Base-by-base conservation (phyloP, 2,113 vertebrate genomes). In the Aptenodytes patagonicus region DNA sequence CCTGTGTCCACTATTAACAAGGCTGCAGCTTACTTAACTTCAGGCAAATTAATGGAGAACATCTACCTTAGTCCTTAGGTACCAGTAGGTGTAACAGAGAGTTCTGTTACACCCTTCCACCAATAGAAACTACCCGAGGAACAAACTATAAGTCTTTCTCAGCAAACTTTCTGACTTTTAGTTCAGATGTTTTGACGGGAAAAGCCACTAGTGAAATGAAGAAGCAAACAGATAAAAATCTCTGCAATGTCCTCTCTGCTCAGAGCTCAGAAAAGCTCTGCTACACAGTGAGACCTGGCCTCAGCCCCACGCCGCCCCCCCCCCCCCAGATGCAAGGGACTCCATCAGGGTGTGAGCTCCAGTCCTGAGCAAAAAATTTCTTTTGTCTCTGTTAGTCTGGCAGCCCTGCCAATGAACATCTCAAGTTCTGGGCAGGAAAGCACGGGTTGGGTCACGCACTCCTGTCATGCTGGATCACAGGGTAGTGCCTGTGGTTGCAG, bases 261-360 rank as follows among this genome's bases (percentile, higher is more conserved):
- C 42, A 83, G 52, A 66, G 47, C 46, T 80, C 72, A 57, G 80
- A 80, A 86, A 83, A 76, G 20, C 28, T 94, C 60, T 93, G 73
- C 78, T 84, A 55, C 7, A 28, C 2, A 3, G n/a, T 25, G 49
- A 85, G 66, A 89, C n/a, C 34, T 73, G 58, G 52, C 0, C 0
- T 49, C 51, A 87, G 49, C 40, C 13, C 28, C 52, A 20, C 0
- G 0, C 15, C 61, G 38, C 12, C 40, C 13, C 42, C 42, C 42
- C 42, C 14, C 6, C 42, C 42, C 40, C 14, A 47, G 32, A 85
- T 0, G 0, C 31, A 28, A 28, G 34, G 40, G 31, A 89, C 84
- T 91, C 72, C 65, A 82, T 64, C 29, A 58, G 51, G 40, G 31
- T 55, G 68, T 2, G 3, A 84, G 29, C 42, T 84, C n/a, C 42